Conservation (phyloP, 1,140 invertebrate genomes). For the Drosophila repleta region DNA sequence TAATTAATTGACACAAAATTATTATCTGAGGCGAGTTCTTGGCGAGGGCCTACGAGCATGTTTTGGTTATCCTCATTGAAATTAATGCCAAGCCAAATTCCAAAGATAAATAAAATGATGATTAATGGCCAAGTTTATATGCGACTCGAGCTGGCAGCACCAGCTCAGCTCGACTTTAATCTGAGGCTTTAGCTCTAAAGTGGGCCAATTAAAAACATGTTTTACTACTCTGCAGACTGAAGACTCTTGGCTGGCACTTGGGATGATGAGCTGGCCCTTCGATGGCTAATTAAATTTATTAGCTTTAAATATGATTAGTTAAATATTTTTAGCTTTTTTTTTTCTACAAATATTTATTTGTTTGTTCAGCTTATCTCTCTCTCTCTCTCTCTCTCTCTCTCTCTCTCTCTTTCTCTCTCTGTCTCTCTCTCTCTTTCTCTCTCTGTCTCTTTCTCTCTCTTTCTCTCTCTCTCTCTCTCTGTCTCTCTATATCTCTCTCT, state of each 20-base stretch:
- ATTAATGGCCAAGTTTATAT: conserved; percentile 25
- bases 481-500: conserved; percentile 7
- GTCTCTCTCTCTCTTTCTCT: not conserved
- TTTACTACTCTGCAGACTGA: not conserved
- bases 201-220: not conserved
- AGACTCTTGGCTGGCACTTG: too few species aligned
- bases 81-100: conserved; percentile 30
- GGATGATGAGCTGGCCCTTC: too few species aligned
- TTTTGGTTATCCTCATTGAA: conserved; percentile 17
- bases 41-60: not conserved
- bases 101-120: conserved; percentile 33
- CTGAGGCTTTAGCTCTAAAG: not conserved
- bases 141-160: not conserved
- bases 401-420: too few species aligned
- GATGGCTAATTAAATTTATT: too few species aligned
- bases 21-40: conserved; percentile 37
- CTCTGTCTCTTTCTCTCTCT: not conserved
- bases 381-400: too few species aligned
- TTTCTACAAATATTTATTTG: too few species aligned
- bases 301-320: too few species aligned
- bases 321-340: too few species aligned
- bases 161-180: not conserved
- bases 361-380: too few species aligned
- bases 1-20: conserved; percentile 58
- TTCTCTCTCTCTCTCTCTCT: not conserved